A percentile compares a stretch with the other conserved stretches of the same genome.
Conservation (phyloP, 2,797 vertebrate genomes). For the Melanogrammus aeglefinus region DNA sequence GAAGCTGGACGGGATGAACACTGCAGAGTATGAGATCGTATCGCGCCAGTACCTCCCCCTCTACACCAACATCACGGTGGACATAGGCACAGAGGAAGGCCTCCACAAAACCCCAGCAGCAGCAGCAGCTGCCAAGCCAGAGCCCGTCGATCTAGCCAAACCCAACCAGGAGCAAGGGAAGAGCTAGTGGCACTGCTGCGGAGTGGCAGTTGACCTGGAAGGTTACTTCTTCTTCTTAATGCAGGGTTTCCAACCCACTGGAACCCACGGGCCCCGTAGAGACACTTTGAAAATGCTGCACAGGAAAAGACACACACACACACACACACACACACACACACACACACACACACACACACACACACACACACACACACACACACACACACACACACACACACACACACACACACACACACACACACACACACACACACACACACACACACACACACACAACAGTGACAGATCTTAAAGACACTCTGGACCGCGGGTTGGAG, state of each 20-base stretch:
- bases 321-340: too few relatives aligned
- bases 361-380: too few relatives aligned
- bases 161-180: not conserved
- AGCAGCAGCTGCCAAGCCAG: not conserved
- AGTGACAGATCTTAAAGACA: not conserved
- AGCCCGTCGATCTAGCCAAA: constrained; percentile 24
- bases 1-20: constrained; percentile 77
- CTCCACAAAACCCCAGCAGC: constrained; percentile 14
- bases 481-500: not conserved
- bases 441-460: too few relatives aligned
- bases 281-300: not conserved
- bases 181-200: not conserved
- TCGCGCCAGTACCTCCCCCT: constrained; percentile 71
- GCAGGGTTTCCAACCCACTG: not conserved
- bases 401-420: too few relatives aligned
- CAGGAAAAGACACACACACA: not conserved
- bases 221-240: not conserved
- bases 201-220: not conserved
- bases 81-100: constrained; percentile 72
- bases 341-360: too few relatives aligned
- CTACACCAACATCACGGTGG: constrained; percentile 81
- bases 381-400: too few relatives aligned
- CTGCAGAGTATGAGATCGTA: constrained; percentile 67
- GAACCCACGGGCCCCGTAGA: not conserved
- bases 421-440: too few relatives aligned